A percentile compares a stretch with the other conserved stretches of the same genome.
Conservation (phyloP, 1,140 invertebrate species). For the Chironomus striatipennis region DNA sequence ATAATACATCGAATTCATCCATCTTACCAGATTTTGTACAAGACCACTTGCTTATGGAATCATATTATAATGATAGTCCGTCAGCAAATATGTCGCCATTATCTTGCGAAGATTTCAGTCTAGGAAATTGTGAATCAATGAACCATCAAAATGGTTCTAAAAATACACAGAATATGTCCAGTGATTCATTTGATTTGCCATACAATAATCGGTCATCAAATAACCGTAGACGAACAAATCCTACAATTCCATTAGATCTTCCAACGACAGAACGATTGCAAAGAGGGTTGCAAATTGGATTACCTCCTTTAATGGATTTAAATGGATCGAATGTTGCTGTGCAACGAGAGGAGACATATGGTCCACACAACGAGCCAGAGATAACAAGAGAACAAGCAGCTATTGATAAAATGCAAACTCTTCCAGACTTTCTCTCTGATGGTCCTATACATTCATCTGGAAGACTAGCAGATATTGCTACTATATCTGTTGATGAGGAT, state of each 20-base stretch:
- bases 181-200: conserved; percentile 32
- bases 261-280: not conserved
- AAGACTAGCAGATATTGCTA: conserved; percentile 42
- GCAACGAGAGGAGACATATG: conserved; percentile 11
- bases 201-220: conserved; percentile 24
- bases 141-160: conserved; percentile 26
- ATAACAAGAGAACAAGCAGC: not conserved
- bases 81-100: conserved; percentile 23
- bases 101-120: conserved; percentile 26
- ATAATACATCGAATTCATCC: conserved; percentile 37
- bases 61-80: conserved; percentile 33
- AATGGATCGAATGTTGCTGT: not conserved
- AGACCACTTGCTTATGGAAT: conserved; percentile 49
- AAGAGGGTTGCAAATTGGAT: not conserved
- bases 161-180: conserved; percentile 30
- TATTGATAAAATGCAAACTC: conserved; percentile 40
- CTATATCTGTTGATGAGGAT: conserved; percentile 33
- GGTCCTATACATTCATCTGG: conserved; percentile 51
- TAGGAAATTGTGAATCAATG: conserved; percentile 25
- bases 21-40: conserved; percentile 51
- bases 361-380: not conserved
- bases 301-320: not conserved
- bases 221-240: conserved; percentile 11
- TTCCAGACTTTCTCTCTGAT: conserved; percentile 65
- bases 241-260: conserved; percentile 22